Percentiles rank a stretch among this genome's conserved stretches.
Evolutionary conservation across 2,888 invertebrate genomes (phyloP).

Genomic region (Cyrtodaria siliqua): DNA sequence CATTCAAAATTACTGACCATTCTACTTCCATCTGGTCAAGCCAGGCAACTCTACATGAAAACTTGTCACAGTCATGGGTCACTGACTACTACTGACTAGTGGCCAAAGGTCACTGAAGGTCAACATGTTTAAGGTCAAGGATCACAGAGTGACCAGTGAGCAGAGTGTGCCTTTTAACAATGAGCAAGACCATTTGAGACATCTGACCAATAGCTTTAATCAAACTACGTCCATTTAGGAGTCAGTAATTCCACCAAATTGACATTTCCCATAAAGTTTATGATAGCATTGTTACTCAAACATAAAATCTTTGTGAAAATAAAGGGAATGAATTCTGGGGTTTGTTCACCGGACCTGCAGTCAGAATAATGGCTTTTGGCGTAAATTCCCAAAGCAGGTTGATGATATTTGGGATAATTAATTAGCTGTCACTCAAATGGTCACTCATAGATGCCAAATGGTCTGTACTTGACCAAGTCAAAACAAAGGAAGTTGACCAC

Average conservation of each 20-base stretch:
- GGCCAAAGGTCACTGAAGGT: neutral
- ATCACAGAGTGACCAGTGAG: constrained; percentile 24
- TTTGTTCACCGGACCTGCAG: neutral
- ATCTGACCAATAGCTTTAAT: constrained; percentile 47
- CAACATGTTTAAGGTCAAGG: constrained; percentile 25
- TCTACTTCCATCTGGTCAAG: constrained; percentile 16
- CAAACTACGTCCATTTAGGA: constrained; percentile 32
- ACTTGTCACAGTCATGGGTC: constrained; percentile 10
- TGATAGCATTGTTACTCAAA: constrained; percentile 32
- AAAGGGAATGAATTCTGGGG: neutral
- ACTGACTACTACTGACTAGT: neutral
- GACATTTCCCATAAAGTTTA: constrained; percentile 43
- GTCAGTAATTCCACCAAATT: constrained; percentile 33
- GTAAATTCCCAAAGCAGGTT: neutral
- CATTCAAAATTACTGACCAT: constrained; percentile 24
- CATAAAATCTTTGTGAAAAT: neutral
- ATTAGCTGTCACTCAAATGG: constrained; percentile 58
- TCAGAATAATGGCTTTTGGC: neutral
- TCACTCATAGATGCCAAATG: constrained; percentile 28
- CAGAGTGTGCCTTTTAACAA: constrained; percentile 12
- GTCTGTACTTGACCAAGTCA: constrained; percentile 47
- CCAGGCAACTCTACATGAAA: neutral
- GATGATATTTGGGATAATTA: constrained; percentile 49
- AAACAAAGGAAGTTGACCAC: constrained; percentile 42
- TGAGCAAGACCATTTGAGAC: constrained; percentile 16